Percentiles rank a stretch among this genome's conserved stretches.
These are phyloP conservation scores for Oncorhynchus mykiss DNA, from an alignment of 2,113 vertebrate species.

Conservation along the genomic window DNA sequence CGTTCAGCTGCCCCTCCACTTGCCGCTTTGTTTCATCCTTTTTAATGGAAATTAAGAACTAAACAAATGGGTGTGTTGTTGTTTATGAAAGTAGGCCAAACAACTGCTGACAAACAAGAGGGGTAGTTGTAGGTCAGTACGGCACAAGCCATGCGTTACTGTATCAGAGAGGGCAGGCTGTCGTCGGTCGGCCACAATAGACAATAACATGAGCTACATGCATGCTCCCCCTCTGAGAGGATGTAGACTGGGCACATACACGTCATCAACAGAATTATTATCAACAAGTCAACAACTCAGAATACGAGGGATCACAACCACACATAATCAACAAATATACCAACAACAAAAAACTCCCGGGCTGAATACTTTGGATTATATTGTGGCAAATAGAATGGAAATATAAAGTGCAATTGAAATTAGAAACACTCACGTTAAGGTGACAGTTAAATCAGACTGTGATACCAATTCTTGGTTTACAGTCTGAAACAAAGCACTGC, in stretches of 20 bases:
- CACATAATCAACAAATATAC: not conserved
- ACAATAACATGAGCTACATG: slow-evolving; percentile 51
- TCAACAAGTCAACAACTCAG: not conserved
- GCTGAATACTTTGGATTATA: not conserved
- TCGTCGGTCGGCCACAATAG: slow-evolving; percentile 55
- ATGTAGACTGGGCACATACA: slow-evolving; percentile 55
- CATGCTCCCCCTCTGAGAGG: slow-evolving; percentile 51
- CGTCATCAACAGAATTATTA: not conserved
- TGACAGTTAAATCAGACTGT: too few relatives aligned
- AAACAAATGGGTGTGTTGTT: slow-evolving; percentile 71
- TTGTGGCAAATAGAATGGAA: not conserved
- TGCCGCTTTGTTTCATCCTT: slow-evolving; percentile 60
- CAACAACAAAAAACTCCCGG: not conserved
- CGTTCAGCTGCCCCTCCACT: slow-evolving; percentile 32
- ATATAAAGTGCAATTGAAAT: not conserved
- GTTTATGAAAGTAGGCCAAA: slow-evolving; percentile 78
- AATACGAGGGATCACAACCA: not conserved
- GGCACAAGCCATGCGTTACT: slow-evolving; percentile 66
- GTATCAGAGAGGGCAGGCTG: slow-evolving; percentile 60
- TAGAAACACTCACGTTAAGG: not conserved
- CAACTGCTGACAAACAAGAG: slow-evolving; percentile 70
- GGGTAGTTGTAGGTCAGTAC: slow-evolving; percentile 71
- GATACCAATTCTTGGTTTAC: too few relatives aligned
- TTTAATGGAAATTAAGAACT: slow-evolving; percentile 71
- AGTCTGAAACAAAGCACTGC: too few relatives aligned